A percentile compares a stretch with the other conserved stretches of the same genome.
Conservation (phyloP, 2,888 invertebrate genomes). For the Hybos culiciformis region DNA sequence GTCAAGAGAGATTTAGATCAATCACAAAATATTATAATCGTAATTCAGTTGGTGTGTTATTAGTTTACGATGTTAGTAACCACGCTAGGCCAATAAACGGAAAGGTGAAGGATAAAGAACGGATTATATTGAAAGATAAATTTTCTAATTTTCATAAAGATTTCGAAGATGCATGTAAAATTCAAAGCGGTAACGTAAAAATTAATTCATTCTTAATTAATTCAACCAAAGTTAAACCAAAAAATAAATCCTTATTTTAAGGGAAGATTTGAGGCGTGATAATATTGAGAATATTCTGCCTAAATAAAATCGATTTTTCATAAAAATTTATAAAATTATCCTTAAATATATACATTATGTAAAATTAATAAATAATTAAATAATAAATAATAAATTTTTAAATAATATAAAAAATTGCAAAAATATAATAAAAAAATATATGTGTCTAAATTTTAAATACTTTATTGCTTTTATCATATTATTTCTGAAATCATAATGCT, state of each 20-base stretch:
- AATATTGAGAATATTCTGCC: slow-evolving; percentile 81
- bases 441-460: no score
- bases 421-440: slow-evolving; percentile 39
- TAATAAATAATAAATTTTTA: no score
- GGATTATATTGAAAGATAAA: slow-evolving; percentile 74
- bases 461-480: no score
- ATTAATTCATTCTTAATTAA: no score
- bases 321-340: no score
- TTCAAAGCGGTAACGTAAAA: slow-evolving; percentile 79
- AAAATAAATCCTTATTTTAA: slow-evolving; percentile 70
- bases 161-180: slow-evolving; percentile 74
- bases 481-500: no score
- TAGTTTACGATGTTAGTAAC: slow-evolving; percentile 84
- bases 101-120: slow-evolving; percentile 73
- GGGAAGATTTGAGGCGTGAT: slow-evolving; percentile 77
- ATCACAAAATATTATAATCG: slow-evolving; percentile 93
- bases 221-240: no score
- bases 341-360: no score
- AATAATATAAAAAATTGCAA: no score
- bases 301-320: slow-evolving; percentile 67
- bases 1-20: slow-evolving; percentile 86
- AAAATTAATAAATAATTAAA: no score
- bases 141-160: slow-evolving; percentile 91
- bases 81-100: slow-evolving; percentile 51
- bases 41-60: slow-evolving; percentile 87